A percentile compares a stretch with the other conserved stretches of the same genome.
These are phyloP conservation scores for Monopterus albus DNA, from an alignment of 2,113 vertebrate species.

Conservation along the genomic window DNA sequence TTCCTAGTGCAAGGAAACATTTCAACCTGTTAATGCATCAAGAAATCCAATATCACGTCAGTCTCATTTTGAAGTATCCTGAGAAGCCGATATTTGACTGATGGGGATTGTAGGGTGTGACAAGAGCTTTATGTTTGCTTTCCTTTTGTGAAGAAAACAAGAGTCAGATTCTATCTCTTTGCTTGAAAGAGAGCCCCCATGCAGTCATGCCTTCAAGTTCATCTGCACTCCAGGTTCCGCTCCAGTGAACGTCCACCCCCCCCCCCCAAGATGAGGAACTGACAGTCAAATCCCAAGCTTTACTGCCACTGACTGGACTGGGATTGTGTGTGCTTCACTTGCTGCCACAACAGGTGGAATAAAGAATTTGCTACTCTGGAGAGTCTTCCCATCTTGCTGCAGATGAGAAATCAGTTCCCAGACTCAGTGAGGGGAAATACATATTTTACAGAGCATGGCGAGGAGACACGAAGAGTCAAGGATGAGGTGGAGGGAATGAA, in stretches of 20 bases:
- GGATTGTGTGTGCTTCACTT: conserved; percentile 41
- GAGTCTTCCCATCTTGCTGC: conserved; percentile 48
- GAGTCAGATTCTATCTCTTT: neutral
- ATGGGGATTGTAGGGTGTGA: conserved; percentile 11
- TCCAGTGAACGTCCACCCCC: conserved; percentile 22
- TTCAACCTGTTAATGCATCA: conserved; percentile 2
- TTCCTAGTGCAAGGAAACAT: conserved; percentile 12
- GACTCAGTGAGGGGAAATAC: conserved; percentile 61
- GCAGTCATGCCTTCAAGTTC: conserved; percentile 7
- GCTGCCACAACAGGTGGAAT: conserved; percentile 59
- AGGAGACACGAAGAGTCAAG: conserved; percentile 47
- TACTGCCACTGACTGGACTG: conserved; percentile 24
- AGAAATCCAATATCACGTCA: conserved; percentile 10
- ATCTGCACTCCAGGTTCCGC: conserved; percentile 32
- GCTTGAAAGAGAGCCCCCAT: neutral
- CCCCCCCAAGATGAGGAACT: conserved; percentile 19
- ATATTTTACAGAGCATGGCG: conserved; percentile 70
- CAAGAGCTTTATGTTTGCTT: neutral
- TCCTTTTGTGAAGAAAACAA: neutral
- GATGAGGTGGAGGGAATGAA: conserved; percentile 64
- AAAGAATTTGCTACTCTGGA: conserved; percentile 54
- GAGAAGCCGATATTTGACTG: conserved; percentile 34
- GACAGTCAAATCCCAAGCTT: conserved; percentile 30
- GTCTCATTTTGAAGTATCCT: conserved; percentile 25
- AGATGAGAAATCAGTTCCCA: conserved; percentile 66